Evolutionary conservation across 2,888 invertebrate genomes (phyloP).

Genomic region (Thera britannica): DNA sequence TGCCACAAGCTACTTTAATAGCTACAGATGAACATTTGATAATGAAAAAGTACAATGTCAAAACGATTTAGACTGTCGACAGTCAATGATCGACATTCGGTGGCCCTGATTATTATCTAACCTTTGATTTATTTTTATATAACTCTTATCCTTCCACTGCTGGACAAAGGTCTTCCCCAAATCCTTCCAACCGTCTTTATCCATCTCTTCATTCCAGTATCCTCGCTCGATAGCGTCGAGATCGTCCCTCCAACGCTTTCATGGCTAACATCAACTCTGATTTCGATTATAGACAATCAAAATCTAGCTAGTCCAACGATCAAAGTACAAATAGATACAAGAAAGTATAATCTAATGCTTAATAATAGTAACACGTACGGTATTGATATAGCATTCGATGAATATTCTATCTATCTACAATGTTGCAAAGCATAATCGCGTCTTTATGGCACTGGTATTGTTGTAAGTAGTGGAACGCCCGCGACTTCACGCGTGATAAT

Average conservation of each 20-base stretch:
- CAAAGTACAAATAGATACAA: background rate
- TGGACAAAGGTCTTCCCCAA: too few species aligned
- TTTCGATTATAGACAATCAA: background rate
- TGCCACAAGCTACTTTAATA: background rate
- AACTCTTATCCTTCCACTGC: too few species aligned
- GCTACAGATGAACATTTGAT: background rate
- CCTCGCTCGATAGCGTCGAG: too few species aligned
- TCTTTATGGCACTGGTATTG: background rate
- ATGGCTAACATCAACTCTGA: too few species aligned
- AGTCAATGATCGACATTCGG: slow-evolving; percentile 32
- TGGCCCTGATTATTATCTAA: slow-evolving; percentile 24
- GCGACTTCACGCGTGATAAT: background rate
- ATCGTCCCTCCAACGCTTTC: too few species aligned
- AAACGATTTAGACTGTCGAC: slow-evolving; percentile 5
- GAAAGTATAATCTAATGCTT: too few species aligned
- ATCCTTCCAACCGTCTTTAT: too few species aligned
- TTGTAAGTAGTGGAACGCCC: background rate
- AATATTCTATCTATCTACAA: slow-evolving; percentile 6
- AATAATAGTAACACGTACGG: too few species aligned
- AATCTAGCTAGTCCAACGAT: background rate
- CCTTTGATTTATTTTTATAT: too few species aligned
- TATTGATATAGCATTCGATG: background rate
- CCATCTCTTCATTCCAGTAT: too few species aligned
- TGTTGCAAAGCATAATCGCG: background rate
- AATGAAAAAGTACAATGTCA: slow-evolving; percentile 47